Percentiles rank a stretch among this genome's conserved stretches.
Evolutionary conservation across 1,140 invertebrate genomes (phyloP).

Genomic region (Nixonia krombeini): DNA sequence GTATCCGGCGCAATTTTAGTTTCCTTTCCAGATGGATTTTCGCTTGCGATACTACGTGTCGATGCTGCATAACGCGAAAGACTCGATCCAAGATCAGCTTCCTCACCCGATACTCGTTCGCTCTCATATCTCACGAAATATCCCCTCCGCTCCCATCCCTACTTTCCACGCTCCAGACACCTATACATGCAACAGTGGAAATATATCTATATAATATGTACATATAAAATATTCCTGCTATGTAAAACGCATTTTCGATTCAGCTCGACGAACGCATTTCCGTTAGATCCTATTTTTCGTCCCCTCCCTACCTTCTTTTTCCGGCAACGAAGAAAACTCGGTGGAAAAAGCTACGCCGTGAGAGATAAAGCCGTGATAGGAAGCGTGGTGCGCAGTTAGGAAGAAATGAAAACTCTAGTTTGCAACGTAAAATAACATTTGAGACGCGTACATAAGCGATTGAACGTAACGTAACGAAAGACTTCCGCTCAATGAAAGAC

Average conservation of each 20-base stretch:
- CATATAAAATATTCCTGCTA: slow-evolving; percentile 8
- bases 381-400: slow-evolving; percentile 15
- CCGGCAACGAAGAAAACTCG: slow-evolving; percentile 11
- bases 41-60: too few species aligned
- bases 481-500: slow-evolving; percentile 18
- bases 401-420: slow-evolving; percentile 41
- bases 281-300: slow-evolving; percentile 14
- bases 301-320: slow-evolving; percentile 9
- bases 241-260: slow-evolving; percentile 29
- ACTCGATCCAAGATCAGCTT: too few species aligned
- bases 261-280: slow-evolving; percentile 1
- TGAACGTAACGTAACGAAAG: slow-evolving; percentile 31
- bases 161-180: too few species aligned
- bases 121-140: too few species aligned
- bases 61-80: too few species aligned
- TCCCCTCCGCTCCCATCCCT: too few species aligned
- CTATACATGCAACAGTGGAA: not conserved
- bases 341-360: slow-evolving; percentile 23
- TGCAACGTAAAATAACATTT: slow-evolving; percentile 24
- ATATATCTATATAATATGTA: slow-evolving; percentile 1
- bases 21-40: too few species aligned
- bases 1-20: too few species aligned
- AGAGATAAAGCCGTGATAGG: slow-evolving; percentile 21
- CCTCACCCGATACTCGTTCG: too few species aligned
- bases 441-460: slow-evolving; percentile 12